Percentiles rank a stretch among this genome's conserved stretches.
Conservation (phyloP, 37 sponge, comb jelly and placozoan species). For the Lycopodina hypogea region DNA sequence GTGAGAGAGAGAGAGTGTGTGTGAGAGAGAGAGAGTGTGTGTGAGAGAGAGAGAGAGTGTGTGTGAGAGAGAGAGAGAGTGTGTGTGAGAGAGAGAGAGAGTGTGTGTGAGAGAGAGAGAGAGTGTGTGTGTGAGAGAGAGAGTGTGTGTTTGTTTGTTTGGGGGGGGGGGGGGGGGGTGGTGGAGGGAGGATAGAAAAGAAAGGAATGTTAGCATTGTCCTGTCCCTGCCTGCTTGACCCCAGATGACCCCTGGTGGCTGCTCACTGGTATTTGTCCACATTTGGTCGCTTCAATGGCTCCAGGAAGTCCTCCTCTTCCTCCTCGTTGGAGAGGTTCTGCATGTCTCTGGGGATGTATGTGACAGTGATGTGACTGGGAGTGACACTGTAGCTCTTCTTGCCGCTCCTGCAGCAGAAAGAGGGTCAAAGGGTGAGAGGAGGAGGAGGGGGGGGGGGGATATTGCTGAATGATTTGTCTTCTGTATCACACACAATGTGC, state of each 20-base stretch:
- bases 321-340: constrained; percentile 1
- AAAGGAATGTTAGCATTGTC: neutral
- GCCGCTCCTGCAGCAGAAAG: no score
- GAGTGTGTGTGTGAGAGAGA: no score
- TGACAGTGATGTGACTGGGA: constrained; percentile 27
- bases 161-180: constrained; percentile 1
- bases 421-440: neutral
- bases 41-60: no score
- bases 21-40: no score
- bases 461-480: neutral
- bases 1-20: no score
- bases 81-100: neutral
- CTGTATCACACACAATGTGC: no score
- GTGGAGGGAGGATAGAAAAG: constrained; percentile 5
- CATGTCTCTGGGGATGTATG: constrained; percentile 5
- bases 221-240: no score
- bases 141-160: no score
- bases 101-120: no score
- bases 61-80: neutral
- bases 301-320: constrained; percentile 11
- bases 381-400: neutral
- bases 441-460: neutral
- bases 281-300: neutral
- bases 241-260: neutral
- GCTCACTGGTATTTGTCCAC: neutral